Evolutionary conservation across 2,888 invertebrate genomes (phyloP).

Genomic region (Aphodius sticticus): DNA sequence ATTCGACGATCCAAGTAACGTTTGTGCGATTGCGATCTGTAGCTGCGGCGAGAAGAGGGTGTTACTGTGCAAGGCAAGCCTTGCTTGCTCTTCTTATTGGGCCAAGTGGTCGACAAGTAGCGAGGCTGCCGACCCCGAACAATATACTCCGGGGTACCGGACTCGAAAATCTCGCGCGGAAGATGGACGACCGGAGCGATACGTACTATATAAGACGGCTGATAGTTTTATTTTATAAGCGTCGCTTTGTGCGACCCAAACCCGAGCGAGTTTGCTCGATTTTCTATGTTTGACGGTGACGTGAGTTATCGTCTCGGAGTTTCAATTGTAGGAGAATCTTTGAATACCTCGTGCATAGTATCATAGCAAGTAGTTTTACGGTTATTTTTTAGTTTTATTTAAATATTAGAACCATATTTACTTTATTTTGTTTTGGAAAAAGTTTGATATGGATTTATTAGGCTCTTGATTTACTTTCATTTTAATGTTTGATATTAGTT

Average conservation of each 20-base stretch:
- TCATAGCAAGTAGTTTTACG: too few relatives aligned
- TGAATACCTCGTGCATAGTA: not conserved
- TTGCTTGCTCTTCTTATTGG: not conserved
- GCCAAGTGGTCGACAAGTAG: not conserved
- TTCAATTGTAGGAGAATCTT: not conserved
- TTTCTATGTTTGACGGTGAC: not conserved
- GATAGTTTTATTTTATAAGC: not conserved
- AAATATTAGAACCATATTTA: too few relatives aligned
- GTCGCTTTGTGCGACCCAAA: not conserved
- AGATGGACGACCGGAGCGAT: conserved; percentile 4
- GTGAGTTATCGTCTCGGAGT: not conserved
- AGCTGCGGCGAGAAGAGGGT: not conserved
- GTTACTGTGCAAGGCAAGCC: not conserved
- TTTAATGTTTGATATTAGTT: too few relatives aligned
- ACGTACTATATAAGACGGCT: conserved; percentile 4
- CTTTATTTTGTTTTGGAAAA: too few relatives aligned
- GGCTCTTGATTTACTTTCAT: too few relatives aligned
- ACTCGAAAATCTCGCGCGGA: not conserved
- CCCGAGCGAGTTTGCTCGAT: not conserved
- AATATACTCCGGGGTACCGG: not conserved
- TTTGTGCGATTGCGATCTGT: not conserved
- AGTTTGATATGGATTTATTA: too few relatives aligned
- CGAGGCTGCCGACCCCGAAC: not conserved
- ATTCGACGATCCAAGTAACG: conserved; percentile 16
- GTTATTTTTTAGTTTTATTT: too few relatives aligned